Percentiles rank a stretch among this genome's conserved stretches.
Conservation (phyloP, 1,140 invertebrate genomes). For the Arctopsyche grandis region DNA sequence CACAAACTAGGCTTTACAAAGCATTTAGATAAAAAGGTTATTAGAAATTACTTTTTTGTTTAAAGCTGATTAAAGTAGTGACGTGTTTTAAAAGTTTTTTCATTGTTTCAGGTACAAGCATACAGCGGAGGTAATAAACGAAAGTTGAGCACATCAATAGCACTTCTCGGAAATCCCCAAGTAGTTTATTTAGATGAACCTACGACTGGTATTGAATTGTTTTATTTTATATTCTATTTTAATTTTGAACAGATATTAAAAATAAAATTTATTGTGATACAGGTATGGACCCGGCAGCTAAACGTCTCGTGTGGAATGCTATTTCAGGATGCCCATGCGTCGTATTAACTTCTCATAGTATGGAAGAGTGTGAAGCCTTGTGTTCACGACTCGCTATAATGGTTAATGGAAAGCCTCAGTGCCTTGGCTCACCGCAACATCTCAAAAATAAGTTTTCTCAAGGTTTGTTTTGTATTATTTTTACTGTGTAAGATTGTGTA, state of each 20-base stretch:
- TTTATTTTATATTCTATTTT: conserved; percentile 14
- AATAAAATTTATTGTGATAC: conserved; percentile 46
- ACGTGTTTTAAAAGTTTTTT: conserved; percentile 57
- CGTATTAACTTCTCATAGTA: conserved; percentile 83
- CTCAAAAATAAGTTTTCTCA: conserved; percentile 75
- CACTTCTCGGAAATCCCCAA: conserved; percentile 89
- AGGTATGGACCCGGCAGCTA: conserved; percentile 87
- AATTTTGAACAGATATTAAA: conserved; percentile 23
- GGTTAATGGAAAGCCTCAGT: conserved; percentile 84
- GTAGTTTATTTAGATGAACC: conserved; percentile 91
- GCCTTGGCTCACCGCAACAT: conserved; percentile 76
- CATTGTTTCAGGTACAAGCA: conserved; percentile 65
- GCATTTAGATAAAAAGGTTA: conserved; percentile 67
- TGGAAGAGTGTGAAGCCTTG: conserved; percentile 89
- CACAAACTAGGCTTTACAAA: conserved; percentile 65
- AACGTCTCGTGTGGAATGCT: conserved; percentile 82
- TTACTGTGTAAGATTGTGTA: background rate
- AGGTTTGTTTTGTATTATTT: conserved; percentile 57
- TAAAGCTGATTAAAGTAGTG: conserved; percentile 29
- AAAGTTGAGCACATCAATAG: conserved; percentile 93
- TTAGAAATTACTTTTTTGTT: background rate
- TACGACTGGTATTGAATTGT: conserved; percentile 69
- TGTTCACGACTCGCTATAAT: conserved; percentile 88
- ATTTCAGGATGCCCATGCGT: conserved; percentile 76
- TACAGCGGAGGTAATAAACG: conserved; percentile 95